Base-by-base conservation (phyloP, 30 jellyfish, hydroid and myxozoan genomes). In the Aurelia aurita complex sp. Pacific region DNA sequence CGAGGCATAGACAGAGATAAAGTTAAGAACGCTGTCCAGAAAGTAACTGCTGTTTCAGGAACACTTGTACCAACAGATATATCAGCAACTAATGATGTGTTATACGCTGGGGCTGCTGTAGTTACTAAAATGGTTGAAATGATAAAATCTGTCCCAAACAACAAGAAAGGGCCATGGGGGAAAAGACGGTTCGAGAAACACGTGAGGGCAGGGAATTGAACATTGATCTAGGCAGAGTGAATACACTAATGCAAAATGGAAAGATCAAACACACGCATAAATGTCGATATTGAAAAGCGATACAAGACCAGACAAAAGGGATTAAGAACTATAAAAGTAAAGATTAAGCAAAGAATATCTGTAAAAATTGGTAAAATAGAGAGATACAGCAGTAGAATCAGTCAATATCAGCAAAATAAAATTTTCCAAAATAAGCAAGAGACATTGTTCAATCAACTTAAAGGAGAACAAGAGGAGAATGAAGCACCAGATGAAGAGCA, bases 401-500 rank as follows among this genome's bases (percentile, higher is more conserved):
- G 61, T 63, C 85, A 74, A 46, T 74, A 15, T 54, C 61, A 77
- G n/a, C 83, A 77, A 77, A 77, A 35, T 33, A 61, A 15, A 61
- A 17, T 46, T 74, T 74, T 46, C 16, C 16, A 16, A 74, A 74
- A 10, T 9, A 74, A 9, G 34, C 16, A 74, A 74, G 29, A 33
- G 38, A 34, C 42, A 46, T 74, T 74, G 42, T 74, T 38, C 73
- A 74, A 53, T 38, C 80, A 34, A 52, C 79, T 16, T 74, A 46
- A 46, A 74, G 33, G 38, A 38, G 72, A 71, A n/a, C 29, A 23
- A 23, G 29, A 23, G 10, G 14, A 13, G 80, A 74, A 74, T 53
- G 85, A 74, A 74, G 85, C 63, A 74, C 80, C 85, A 46, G 85
- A 55, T 74, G 85, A 35, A 74, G 80, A 74, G 51, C 80, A 33